phyloP scores from a whole-genome alignment of 2,888 invertebrate species.

The Embidobia sp. region DNA sequence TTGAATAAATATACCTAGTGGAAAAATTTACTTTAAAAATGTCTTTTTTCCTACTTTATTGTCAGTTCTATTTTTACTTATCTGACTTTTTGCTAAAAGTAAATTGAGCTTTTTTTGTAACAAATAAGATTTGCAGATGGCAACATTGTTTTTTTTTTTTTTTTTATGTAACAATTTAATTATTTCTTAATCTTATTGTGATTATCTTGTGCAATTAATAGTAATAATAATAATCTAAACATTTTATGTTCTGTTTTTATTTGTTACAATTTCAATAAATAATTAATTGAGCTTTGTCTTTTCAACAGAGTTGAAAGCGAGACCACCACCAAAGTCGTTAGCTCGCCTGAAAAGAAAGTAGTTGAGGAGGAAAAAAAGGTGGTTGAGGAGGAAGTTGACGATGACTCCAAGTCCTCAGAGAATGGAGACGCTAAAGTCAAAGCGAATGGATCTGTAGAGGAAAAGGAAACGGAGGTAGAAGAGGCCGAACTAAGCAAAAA shows the following conservation, averaged over 20 bases:
- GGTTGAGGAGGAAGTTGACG: conserved; percentile 79
- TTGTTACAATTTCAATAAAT: not conserved
- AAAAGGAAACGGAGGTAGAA: conserved; percentile 80
- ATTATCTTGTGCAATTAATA: too few species aligned
- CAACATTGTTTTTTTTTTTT: too few species aligned
- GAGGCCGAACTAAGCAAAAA: conserved; percentile 81
- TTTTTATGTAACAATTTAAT: too few species aligned
- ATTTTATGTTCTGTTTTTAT: too few species aligned
- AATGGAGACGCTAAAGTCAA: conserved; percentile 79
- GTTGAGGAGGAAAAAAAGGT: conserved; percentile 74
- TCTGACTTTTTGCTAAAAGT: too few species aligned
- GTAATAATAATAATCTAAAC: too few species aligned
- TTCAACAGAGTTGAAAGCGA: conserved; percentile 43
- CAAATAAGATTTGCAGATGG: too few species aligned
- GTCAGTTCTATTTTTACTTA: not conserved
- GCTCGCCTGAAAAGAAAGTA: conserved; percentile 82
- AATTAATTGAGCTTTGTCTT: conserved; percentile 5
- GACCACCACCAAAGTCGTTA: conserved; percentile 75
- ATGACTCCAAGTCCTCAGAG: conserved; percentile 80
- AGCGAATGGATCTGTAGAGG: conserved; percentile 81
- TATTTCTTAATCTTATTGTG: too few species aligned
- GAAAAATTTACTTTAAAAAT: not conserved
- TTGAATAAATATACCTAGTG: conserved; percentile 12
- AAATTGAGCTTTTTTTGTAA: not conserved
- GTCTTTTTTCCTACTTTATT: conserved; percentile 3